Base-by-base conservation (phyloP, 2,113 vertebrate genomes). In the Nycticebus coucang region DNA sequence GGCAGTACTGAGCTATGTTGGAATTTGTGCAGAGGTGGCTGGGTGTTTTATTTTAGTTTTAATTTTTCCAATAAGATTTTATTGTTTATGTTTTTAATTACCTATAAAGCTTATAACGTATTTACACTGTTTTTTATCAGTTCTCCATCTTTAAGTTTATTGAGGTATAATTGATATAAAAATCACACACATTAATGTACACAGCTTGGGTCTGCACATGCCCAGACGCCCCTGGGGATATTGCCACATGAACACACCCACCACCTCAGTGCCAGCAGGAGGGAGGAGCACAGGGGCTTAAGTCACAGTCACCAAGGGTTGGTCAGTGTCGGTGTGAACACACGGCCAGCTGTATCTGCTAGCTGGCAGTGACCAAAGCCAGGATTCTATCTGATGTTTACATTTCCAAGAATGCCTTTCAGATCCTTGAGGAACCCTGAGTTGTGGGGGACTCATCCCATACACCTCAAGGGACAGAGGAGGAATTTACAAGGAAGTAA, bases 41-140 rank as follows among this genome's bases (percentile, higher is more conserved):
- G 3, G 30, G 28, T 14, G 7, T 53, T 71, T 78, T 62, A n/a
- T 83, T 60, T 64, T 66, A 28, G 41, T 75, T 35, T 78, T n/a
- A 33, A 62, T 88, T 84, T 64, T 66, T 78, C 74, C 35, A 59
- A 22, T 22, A 86, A 77, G n/a, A 45, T 66, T 78, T 85, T 68
- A 66, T 78, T 68, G 3, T 75, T 50, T 22, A 77, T 79, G 60
- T 60, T 33, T 57, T 26, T 57, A 57, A 17, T 19, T 68, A 79
- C 13, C 50, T 93, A 45, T 57, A 60, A 77, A 59, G n/a, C 0
- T 53, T 53, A 3, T 41, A 75, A 41, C 33, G 22, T 41, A 55
- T 37, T 57, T 53, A 68, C 28, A 37, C 53, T 92, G 4, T 78
- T 60, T 53, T 60, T 75, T 55, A 37, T 57, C 5, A 60, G 24